Base-by-base conservation (phyloP, 2,113 vertebrate genomes). In the Protomyctophum bolini region DNA sequence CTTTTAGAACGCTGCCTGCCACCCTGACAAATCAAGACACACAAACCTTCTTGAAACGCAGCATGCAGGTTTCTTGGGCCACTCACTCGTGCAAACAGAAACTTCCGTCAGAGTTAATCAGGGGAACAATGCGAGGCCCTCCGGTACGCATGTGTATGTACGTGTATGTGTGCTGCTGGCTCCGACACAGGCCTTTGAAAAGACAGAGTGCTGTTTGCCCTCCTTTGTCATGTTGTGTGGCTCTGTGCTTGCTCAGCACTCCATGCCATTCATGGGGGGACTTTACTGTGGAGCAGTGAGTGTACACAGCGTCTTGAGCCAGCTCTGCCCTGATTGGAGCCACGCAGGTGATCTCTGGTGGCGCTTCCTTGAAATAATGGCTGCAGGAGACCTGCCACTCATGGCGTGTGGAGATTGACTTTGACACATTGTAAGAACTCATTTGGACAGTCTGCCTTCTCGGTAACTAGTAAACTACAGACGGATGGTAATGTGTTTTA, bases 281-380 rank as follows among this genome's bases (percentile, higher is more conserved):
- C 21, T 75, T 89, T 85, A 85, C 73, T 55, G 57, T 80, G 80
- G 61, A 77, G 70, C 77, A 78, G 79, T 63, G 80, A 76, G 79
- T 66, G 80, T 77, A 64, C 56, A 82, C 68, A 61, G 14, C 7
- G 12, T 28, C 41, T 3, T 10, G 33, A n/a, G 14, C 48, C 10
- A 54, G 7, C 51, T 41, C 66, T 58, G 14, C 14, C 10, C n/a
- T 68, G 55, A 28, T n/a, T 15, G 46, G 66, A 56, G 29, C 51
- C 15, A 28, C 8, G 28, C 4, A 21, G 54, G 66, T 10, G 54
- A 68, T 14, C 8, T 12, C 11, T 12, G 12, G 52, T 41, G 33
- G 33, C 33, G 3, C 33, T 41, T 41, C 11, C 6, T 54, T 12
- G 10, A 2, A 54, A 54, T 12, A 54, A 54, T 54, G 52, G 52